These are phyloP conservation scores for Trissolcus japonicus DNA, from an alignment of 2,888 invertebrate genomes.

Conservation along the genomic window DNA sequence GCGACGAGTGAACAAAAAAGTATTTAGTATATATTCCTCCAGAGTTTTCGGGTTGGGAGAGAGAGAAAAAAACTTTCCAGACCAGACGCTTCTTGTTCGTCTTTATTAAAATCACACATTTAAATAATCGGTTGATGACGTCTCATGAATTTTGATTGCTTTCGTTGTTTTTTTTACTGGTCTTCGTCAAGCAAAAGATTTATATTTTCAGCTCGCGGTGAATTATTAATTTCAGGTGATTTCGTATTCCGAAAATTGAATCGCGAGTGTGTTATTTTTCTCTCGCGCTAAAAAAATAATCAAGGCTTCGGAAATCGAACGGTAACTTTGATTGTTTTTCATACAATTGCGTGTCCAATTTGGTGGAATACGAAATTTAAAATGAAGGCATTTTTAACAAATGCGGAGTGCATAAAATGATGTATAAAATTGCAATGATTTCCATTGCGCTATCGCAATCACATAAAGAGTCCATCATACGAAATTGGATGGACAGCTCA, in stretches of 20 bases:
- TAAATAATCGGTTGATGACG: slow-evolving; percentile 41
- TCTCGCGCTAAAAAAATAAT: no score
- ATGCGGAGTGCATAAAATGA: slow-evolving; percentile 6
- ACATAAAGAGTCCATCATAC: slow-evolving; percentile 33
- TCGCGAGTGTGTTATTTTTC: no score
- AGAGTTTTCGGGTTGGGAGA: slow-evolving; percentile 15
- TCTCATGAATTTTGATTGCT: slow-evolving; percentile 29
- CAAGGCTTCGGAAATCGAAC: neutral
- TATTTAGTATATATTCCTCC: slow-evolving; percentile 28
- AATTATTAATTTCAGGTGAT: no score
- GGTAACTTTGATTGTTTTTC: slow-evolving; percentile 9
- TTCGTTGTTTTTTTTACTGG: slow-evolving; percentile 15
- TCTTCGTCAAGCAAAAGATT: no score
- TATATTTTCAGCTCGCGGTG: no score
- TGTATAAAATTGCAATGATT: slow-evolving; percentile 29
- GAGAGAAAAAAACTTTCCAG: slow-evolving; percentile 15
- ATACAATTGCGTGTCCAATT: neutral
- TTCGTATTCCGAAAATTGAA: no score
- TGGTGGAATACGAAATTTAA: slow-evolving; percentile 7
- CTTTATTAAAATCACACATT: slow-evolving; percentile 28
- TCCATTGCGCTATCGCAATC: slow-evolving; percentile 22
- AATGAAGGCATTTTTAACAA: neutral
- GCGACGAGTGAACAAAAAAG: slow-evolving; percentile 15
- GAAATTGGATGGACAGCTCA: slow-evolving; percentile 20
- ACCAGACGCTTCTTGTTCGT: slow-evolving; percentile 38